Conservation (phyloP, 2,113 vertebrate species). For the Psophia crepitans region DNA sequence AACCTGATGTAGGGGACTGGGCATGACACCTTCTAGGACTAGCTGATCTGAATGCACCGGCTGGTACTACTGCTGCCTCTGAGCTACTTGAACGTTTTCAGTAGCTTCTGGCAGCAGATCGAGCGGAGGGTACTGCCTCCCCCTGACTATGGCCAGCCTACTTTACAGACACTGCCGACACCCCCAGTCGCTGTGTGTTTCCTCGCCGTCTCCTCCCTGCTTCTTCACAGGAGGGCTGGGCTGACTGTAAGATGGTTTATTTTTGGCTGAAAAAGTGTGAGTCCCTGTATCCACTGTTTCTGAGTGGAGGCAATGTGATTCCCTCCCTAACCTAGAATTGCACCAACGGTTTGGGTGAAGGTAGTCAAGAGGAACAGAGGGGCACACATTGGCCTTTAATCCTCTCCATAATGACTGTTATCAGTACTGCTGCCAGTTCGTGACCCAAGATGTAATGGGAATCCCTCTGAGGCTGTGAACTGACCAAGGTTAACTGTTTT, state of each 20-base stretch:
- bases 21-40: not conserved
- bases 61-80: not conserved
- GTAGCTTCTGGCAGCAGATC: not conserved
- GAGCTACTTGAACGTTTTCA: not conserved
- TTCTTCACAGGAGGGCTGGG: not conserved
- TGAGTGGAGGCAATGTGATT: not conserved
- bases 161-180: not conserved
- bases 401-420: not conserved
- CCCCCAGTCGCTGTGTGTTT: not conserved
- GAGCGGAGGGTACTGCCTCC: not conserved
- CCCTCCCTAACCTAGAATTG: not conserved
- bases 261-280: not conserved
- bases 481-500: not conserved
- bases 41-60: not conserved
- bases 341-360: not conserved
- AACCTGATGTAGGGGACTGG: not conserved
- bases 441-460: not conserved
- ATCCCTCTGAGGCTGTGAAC: not conserved
- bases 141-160: not conserved
- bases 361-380: not conserved
- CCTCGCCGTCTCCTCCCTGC: not conserved
- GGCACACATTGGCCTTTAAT: not conserved
- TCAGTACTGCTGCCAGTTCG: not conserved
- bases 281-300: not conserved
- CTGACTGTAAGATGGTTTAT: not conserved